phyloP scores from a whole-genome alignment of 2,888 invertebrate genomes.

The Acronicta psi region DNA sequence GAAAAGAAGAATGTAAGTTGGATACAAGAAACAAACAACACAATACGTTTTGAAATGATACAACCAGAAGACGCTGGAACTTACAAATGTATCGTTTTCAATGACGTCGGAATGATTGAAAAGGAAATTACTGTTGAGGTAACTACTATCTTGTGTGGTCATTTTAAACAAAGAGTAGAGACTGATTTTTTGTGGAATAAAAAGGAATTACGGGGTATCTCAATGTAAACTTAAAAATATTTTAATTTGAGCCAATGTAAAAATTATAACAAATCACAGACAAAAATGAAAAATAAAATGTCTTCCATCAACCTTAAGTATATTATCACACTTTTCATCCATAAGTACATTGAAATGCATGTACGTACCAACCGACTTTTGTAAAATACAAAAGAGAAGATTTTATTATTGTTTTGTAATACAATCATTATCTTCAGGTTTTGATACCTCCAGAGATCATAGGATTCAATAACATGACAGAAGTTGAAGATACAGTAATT shows the following conservation, averaged over 20 bases:
- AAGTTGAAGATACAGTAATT: constrained; percentile 65
- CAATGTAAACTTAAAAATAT: not conserved
- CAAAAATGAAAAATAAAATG: too few species aligned
- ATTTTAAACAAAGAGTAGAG: too few species aligned
- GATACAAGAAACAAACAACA: constrained; percentile 62
- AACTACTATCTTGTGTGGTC: constrained; percentile 15
- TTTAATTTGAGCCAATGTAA: too few species aligned
- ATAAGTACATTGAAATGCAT: too few species aligned
- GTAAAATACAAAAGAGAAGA: too few species aligned
- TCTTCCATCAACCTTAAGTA: too few species aligned
- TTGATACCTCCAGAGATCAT: constrained; percentile 69
- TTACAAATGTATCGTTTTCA: constrained; percentile 76
- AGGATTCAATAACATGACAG: constrained; percentile 68
- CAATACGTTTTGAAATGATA: constrained; percentile 67
- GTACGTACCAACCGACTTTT: too few species aligned
- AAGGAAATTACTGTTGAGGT: constrained; percentile 70
- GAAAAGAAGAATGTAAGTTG: constrained; percentile 58
- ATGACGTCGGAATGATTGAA: constrained; percentile 66
- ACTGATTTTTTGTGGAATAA: too few species aligned
- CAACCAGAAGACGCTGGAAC: constrained; percentile 69
- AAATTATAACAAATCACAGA: too few species aligned
- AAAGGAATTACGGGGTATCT: too few species aligned
- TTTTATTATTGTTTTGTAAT: too few species aligned
- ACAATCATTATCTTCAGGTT: constrained; percentile 63
- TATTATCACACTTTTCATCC: too few species aligned